A percentile compares a stretch with the other conserved stretches of the same genome.
phyloP scores from a whole-genome alignment of 2,797 vertebrate species.

The Acanthiza pusilla region DNA sequence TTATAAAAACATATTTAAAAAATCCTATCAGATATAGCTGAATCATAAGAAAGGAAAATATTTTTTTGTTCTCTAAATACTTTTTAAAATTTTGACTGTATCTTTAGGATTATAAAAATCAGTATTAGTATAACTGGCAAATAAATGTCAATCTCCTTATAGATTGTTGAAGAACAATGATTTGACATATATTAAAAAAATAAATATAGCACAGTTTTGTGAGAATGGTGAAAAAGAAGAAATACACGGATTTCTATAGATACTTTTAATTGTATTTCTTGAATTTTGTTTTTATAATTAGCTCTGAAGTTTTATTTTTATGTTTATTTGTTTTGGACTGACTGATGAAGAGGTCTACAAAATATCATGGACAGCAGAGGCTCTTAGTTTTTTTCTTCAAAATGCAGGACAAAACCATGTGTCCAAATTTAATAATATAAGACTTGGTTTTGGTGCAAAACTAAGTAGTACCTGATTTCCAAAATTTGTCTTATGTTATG shows the following conservation, averaged over 20 bases:
- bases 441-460: neutral
- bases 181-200: neutral
- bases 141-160: neutral
- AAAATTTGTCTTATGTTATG: neutral
- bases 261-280: neutral
- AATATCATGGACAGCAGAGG: rapidly evolving
- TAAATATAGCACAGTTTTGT: rapidly evolving
- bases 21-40: neutral
- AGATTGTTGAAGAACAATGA: neutral
- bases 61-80: neutral
- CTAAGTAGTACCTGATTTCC: neutral
- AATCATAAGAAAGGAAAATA: neutral
- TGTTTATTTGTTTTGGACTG: neutral
- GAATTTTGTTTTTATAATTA: neutral
- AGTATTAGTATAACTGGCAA: neutral
- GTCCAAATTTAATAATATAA: neutral
- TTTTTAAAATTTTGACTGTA: neutral
- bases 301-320: neutral
- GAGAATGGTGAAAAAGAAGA: neutral
- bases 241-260: neutral
- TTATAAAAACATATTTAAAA: neutral
- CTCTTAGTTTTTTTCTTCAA: neutral
- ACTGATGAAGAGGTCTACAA: neutral
- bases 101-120: neutral
- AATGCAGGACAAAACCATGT: neutral